phyloP scores from a whole-genome alignment of 35 echinoderm and acorn worm species.

The Ophioderma brevispina region DNA sequence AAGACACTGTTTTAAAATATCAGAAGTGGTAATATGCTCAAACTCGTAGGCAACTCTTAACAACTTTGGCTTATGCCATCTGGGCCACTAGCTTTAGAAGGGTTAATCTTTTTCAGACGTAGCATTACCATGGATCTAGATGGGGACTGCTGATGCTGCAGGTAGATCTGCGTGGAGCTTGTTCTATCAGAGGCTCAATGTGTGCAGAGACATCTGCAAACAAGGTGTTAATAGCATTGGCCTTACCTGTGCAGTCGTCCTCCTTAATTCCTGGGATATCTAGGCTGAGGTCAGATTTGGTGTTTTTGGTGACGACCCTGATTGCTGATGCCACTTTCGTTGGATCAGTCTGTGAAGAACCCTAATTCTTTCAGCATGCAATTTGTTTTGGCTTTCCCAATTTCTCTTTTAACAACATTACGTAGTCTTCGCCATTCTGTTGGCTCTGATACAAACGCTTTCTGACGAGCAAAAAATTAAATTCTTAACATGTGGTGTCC shows the following conservation, averaged over 20 bases:
- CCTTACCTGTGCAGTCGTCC: background rate
- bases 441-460: too few relatives aligned
- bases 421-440: too few relatives aligned
- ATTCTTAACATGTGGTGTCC: background rate
- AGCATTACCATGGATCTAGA: conserved; percentile 33
- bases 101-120: too few relatives aligned
- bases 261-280: conserved; percentile 27
- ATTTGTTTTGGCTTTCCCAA: too few relatives aligned
- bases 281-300: background rate
- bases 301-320: background rate
- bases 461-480: too few relatives aligned
- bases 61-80: background rate
- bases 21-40: background rate
- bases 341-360: background rate
- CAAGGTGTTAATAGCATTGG: background rate
- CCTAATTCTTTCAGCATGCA: conserved; percentile 22
- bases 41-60: conserved; percentile 15
- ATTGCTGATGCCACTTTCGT: conserved; percentile 34
- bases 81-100: too few relatives aligned
- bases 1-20: conserved; percentile 16
- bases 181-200: background rate
- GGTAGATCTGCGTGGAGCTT: background rate
- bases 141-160: background rate
- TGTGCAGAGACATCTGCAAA: conserved; percentile 16
- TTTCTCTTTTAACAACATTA: too few relatives aligned